Percentiles rank a stretch among this genome's conserved stretches.
Evolutionary conservation across 2,113 vertebrate species (phyloP).

Genomic region (Marcusenius ussheri): DNA sequence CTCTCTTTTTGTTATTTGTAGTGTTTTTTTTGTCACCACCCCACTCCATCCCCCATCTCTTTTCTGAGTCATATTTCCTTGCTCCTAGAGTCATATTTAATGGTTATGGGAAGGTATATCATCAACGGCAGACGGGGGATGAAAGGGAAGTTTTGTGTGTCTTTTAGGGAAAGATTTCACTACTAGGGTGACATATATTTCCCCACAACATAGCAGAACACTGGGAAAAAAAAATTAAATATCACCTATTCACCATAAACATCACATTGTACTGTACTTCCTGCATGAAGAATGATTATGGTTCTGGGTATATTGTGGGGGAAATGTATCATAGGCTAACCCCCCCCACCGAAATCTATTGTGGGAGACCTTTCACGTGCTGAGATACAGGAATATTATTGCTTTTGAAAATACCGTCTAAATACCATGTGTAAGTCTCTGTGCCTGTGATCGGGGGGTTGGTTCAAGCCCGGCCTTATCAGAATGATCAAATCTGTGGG

Average conservation of each 20-base stretch:
- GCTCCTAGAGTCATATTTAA: constrained; percentile 4
- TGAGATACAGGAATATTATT: not conserved
- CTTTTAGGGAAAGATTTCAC: not conserved
- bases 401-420: not conserved
- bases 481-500: not conserved
- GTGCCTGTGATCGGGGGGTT: not conserved
- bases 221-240: not conserved
- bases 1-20: not conserved
- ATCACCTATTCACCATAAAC: not conserved
- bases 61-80: not conserved
- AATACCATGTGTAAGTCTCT: not conserved
- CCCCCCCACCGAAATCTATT: not conserved
- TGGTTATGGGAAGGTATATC: constrained; percentile 2
- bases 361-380: not conserved
- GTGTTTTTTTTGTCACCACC: not conserved
- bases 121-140: not conserved
- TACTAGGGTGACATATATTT: not conserved
- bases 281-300: not conserved
- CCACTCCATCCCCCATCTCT: not conserved
- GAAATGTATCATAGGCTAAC: not conserved
- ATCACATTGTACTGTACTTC: not conserved
- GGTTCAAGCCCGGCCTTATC: not conserved
- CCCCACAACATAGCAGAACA: not conserved
- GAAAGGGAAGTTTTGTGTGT: not conserved
- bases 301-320: not conserved